Evolutionary conservation across 2,113 vertebrate genomes (phyloP).

Genomic region (Bos javanicus): DNA sequence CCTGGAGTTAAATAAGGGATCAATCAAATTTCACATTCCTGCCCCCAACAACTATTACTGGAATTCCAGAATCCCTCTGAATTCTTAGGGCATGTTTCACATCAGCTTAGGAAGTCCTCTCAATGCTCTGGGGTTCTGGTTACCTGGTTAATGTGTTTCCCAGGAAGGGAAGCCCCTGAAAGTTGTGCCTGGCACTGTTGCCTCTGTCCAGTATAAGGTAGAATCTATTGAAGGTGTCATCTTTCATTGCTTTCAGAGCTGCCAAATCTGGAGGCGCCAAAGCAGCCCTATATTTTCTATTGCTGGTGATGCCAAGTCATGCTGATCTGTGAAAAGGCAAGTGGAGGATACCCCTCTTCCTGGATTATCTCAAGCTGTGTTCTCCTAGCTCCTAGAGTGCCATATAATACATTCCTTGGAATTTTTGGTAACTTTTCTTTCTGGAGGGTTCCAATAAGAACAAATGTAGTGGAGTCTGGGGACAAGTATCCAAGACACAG

Average conservation of each 20-base stretch:
- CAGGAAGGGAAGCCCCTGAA: neutral
- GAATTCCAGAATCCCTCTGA: neutral
- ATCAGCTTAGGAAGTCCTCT: neutral
- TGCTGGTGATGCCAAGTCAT: neutral
- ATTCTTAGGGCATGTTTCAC: neutral
- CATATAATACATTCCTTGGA: neutral
- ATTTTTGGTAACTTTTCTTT: neutral
- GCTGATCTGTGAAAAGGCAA: neutral
- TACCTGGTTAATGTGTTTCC: neutral
- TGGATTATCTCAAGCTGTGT: neutral
- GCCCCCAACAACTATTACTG: neutral
- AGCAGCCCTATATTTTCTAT: neutral
- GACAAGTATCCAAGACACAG: neutral
- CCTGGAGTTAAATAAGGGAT: neutral
- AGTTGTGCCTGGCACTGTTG: neutral
- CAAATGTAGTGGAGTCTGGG: neutral
- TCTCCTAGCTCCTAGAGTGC: neutral
- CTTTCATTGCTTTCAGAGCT: neutral
- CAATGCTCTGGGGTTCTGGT: neutral
- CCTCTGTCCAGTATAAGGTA: neutral
- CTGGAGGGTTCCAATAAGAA: neutral
- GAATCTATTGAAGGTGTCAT: neutral
- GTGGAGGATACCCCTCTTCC: neutral
- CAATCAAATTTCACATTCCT: neutral
- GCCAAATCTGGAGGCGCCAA: neutral